Evolutionary conservation across 2,113 vertebrate species (phyloP).

Genomic region (Pungitius pungitius): DNA sequence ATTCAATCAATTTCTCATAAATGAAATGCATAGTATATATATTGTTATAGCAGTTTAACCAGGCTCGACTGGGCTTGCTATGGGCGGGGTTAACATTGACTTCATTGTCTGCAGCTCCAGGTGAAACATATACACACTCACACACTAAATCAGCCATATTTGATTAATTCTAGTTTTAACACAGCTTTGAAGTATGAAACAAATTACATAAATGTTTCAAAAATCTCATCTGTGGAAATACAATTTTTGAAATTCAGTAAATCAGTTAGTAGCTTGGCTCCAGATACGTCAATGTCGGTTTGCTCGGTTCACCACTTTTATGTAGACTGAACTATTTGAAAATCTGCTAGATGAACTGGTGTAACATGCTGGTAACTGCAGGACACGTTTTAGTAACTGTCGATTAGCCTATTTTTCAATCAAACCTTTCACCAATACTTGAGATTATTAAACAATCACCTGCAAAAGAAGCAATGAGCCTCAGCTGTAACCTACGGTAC

Average conservation of each 20-base stretch:
- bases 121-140: background rate
- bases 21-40: background rate
- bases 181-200: background rate
- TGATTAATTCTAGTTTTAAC: background rate
- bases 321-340: background rate
- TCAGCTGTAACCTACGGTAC: background rate
- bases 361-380: background rate
- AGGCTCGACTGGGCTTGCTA: background rate
- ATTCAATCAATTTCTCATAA: no score
- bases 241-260: background rate
- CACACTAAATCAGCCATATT: background rate
- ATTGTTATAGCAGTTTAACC: background rate
- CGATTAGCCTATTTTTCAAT: background rate
- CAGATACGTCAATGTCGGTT: background rate
- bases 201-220: background rate
- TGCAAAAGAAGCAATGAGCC: background rate
- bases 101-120: constrained; percentile 47
- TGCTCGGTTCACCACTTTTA: background rate
- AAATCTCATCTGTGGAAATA: background rate
- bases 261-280: background rate
- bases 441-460: background rate
- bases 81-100: constrained; percentile 44
- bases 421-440: background rate
- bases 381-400: no score
- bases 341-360: background rate